Evolutionary conservation across 1,140 invertebrate species (phyloP), one percentile per base, ranked within the genome.

Genomic region (Macrosteles quadrilineatus): DNA sequence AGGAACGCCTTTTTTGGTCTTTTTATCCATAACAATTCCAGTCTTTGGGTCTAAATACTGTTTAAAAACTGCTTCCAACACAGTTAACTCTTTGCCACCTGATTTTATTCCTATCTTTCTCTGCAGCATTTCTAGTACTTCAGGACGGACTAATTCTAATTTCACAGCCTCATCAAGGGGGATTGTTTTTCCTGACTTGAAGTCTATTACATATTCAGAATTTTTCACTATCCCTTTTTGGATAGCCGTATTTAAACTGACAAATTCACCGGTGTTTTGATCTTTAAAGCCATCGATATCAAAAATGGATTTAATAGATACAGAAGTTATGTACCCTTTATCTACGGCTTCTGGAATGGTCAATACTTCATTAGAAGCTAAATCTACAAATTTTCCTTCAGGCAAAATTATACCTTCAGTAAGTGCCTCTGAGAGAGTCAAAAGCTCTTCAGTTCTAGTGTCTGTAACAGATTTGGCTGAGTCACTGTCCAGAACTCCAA

Each of bases 261-360:
- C 84, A 77, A 90, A 91, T 78, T 94, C 57, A 43, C 87, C 89
- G 55, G 89, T 91, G 71, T 88, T 85, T 0, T 91, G 88, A 80
- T 97, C 93, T 77, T 90, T 91, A 77, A 98, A 94, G 68, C 91
- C 94, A 74, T 95, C 93, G 68, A 97, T 93, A 78, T 97, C 91
- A 78, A 97, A 97, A 69, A 96, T 90, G 3, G 92, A 93, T 80
- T 92, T 92, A 78, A 93, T 91, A 12, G 89, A 87, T 2, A 97
- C 90, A 2, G 95, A 92, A 6, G 93, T 92, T 47, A 98, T 90
- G n/a, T 93, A 84, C 43, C 96, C 95, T 72, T 90, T 86, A 77
- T 93, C 90, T 2, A 95, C 90, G 3, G 95, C 95, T 77, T 96
- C 90, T 9, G 86, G 85, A 72, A 73, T 89, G 30, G 87, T 85